Evolutionary conservation across 2,113 vertebrate species (phyloP), one percentile per base, ranked within the genome.

Genomic region (Plecturocebus donacophilus): DNA sequence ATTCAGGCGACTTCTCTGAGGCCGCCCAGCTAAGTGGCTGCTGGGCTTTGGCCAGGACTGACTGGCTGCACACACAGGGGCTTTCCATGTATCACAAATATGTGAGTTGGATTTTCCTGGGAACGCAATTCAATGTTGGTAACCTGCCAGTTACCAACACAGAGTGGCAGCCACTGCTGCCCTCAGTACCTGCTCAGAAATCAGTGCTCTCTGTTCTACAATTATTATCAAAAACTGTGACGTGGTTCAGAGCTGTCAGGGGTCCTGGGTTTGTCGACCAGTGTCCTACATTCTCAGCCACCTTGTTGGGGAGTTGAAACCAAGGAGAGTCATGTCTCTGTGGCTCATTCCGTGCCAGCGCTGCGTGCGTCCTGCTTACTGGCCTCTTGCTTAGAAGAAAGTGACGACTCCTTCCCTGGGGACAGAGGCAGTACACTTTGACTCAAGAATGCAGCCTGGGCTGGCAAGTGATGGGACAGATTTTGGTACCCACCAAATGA

Each of bases 211-310:
- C 30, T 5, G 27, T n/a, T 82, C 66, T 4, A 70, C 8, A 38
- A 1, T 70, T 54, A 54, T 71, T 80, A 40, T 25, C 32, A 56
- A 79, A 87, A 40, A 23, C 38, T 13, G 2, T 0, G 12, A 12
- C 42, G 40, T 75, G 73, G 42, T 42, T 35, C 19, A 1, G 70
- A 25, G 61, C 23, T 75, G 7, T 40, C 56, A 1, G 52, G 30
- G 1, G 3, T 0, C 0, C 0, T 12, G 58, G 42, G 30, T 30
- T 6, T 70, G 73, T 64, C 7, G 8, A 58, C 35, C 3, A 0
- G 0, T 40, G 70, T 73, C 40, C 17, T 47, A 6, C 0, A 3
- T 47, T 54, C 77, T 70, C 25, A 58, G 25, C 58, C 58, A 10
- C n/a, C 20, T 52, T 21, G 17, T 49, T 6, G 2, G 8, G 16